Base-by-base conservation (phyloP, 2,888 invertebrate species). In the Odontocolon sp. region DNA sequence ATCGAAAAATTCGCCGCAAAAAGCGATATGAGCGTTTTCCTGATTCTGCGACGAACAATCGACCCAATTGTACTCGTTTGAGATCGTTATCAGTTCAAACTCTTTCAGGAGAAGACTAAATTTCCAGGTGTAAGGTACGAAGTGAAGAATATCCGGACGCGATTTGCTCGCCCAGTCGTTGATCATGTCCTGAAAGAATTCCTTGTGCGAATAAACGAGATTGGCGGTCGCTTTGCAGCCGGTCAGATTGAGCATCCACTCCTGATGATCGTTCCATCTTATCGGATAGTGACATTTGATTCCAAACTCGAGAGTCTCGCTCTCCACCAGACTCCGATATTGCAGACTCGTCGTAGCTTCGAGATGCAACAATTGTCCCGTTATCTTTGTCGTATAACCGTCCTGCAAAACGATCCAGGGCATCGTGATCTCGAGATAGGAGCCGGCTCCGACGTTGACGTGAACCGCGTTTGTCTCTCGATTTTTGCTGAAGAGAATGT, bases 51-150 rank as follows among this genome's bases (percentile, higher is more conserved):
- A 98, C 66, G 98, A 97, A 85, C 99, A 99, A 91, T 99, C 99
- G 82, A 99, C 96, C 99, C 99, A 99, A 91, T 99, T 99, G 90
- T 97, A 97, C 89, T 99, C 97, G 91, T 99, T 99, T 86, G 97
- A 95, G 11, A 97, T 92, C 42, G 98, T 96, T 0, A 99, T 93
- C 11, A 99, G 92, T 91, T 99, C 98, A 91, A 99, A 98, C 91
- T 99, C 98, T 90, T 99, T 98, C 18, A 98, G 91, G 5, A 97
- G 92, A 76, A 99, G 92, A 77, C 95, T 96, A 85, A 99, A 96
- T 88, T 96, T 95, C 96, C 98, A 99, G 0, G 98, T 98, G 90
- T 98, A 99, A 1, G 99, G 99, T 64, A 99, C 96, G 91, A 99
- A 99, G 87, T 96, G 95, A 69, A 97, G 92, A 66, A 99, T 94